Evolutionary conservation across 2,888 invertebrate species (phyloP), one percentile per base, ranked within the genome.

Genomic region (Stenichneumon culpator): DNA sequence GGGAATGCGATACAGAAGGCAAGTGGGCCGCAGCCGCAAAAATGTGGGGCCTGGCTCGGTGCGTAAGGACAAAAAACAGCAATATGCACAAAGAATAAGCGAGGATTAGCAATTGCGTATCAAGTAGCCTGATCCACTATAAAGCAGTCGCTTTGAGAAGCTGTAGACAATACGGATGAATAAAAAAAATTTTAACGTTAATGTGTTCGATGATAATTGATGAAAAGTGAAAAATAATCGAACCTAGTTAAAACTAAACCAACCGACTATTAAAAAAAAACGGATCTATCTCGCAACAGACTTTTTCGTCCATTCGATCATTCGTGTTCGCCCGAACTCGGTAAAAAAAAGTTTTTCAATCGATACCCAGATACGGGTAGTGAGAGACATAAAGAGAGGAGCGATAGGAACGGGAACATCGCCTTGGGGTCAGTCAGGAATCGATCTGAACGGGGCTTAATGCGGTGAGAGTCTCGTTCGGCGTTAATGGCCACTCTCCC

Each of bases 381-480:
- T 19, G 50, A 47, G 19, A 36, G 19, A 63, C 11, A 52, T 63
- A 57, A 22, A 25, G 52, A 44, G 36, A 52, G 14, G 0, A 50
- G 22, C 22, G 14, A 74, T 9, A 5, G 65, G 67, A 44, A 25
- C 19, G 32, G 60, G 60, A 57, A 78, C 57, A 54, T 83, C 60
- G 50, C 32, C 60, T 50, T 22, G 65, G 65, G 75, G 69, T 77
- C 60, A 60, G 60, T 67, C 47, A 63, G 54, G 72, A 73, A 79
- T 79, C 73, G 78, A 78, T 63, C 19, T 60, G 39, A 60, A 63
- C 68, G 39, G 22, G 73, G 25, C 60, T 73, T 63, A 52, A 83
- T 28, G 25, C 65, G 54, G 50, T 32, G 65, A 54, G 65, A 54
- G 28, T 50, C 39, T 73, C 2, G 67, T 57, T 28, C 47, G 72